A percentile compares a stretch with the other conserved stretches of the same genome.
Evolutionary conservation across 2,888 invertebrate species (phyloP).

Genomic region (Sesamia inferens): DNA sequence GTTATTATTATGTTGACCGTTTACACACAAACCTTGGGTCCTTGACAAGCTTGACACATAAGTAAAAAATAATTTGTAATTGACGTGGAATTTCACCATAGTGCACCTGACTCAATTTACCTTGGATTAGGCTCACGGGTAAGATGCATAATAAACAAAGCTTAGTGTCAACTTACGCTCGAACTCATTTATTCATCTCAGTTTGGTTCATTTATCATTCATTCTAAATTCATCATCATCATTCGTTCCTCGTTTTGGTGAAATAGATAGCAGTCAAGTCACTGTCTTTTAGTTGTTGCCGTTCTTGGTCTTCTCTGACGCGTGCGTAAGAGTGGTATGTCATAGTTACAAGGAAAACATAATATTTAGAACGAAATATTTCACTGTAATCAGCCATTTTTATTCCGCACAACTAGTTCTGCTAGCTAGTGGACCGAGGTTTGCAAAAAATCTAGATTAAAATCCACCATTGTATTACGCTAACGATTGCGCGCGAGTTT

Average conservation of each 20-base stretch:
- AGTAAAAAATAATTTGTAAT: slow-evolving; percentile 3
- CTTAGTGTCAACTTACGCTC: too few species aligned
- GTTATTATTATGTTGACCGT: slow-evolving; percentile 22
- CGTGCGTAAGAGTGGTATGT: slow-evolving; percentile 18
- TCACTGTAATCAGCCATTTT: slow-evolving; percentile 47
- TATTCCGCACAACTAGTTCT: slow-evolving; percentile 54
- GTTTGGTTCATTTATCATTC: too few species aligned
- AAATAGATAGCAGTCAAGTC: neutral
- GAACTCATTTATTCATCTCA: neutral
- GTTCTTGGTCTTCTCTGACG: neutral
- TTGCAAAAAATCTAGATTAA: slow-evolving; percentile 54
- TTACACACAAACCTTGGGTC: slow-evolving; percentile 9
- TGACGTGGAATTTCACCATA: neutral
- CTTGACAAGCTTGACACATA: slow-evolving; percentile 9
- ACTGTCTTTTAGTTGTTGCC: slow-evolving; percentile 10
- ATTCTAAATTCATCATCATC: too few species aligned
- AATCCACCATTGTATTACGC: slow-evolving; percentile 36
- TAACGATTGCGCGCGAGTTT: slow-evolving; percentile 36
- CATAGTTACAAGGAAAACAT: slow-evolving; percentile 28
- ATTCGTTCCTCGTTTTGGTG: too few species aligned
- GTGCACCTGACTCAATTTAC: neutral
- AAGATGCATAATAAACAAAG: neutral
- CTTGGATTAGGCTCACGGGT: neutral
- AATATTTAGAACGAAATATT: slow-evolving; percentile 47
- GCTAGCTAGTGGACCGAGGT: slow-evolving; percentile 44